Evolutionary conservation across 1,140 invertebrate genomes (phyloP).

Genomic region (Brachionus paranguensis): DNA sequence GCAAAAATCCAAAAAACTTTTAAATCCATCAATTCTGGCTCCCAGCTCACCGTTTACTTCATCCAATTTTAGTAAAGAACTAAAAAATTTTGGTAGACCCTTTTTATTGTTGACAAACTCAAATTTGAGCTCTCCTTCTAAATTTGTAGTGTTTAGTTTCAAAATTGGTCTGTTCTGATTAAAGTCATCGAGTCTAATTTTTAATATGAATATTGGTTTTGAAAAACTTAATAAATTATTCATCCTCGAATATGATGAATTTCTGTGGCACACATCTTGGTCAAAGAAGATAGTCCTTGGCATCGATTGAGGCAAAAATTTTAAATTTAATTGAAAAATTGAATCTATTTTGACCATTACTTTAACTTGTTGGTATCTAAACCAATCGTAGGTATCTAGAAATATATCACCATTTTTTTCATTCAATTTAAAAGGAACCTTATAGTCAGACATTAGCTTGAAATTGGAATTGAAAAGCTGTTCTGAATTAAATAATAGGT

Average conservation of each 20-base stretch:
- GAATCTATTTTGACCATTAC: neutral
- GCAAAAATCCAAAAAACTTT: neutral
- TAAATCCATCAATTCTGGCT: neutral
- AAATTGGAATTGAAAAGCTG: neutral
- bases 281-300: neutral
- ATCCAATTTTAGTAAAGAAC: neutral
- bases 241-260: neutral
- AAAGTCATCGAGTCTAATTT: neutral
- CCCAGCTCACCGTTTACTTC: neutral
- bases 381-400: neutral
- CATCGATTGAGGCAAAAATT: neutral
- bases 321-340: neutral
- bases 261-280: neutral
- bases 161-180: neutral
- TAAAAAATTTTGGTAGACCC: conserved; percentile 2
- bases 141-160: neutral
- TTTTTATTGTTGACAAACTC: neutral
- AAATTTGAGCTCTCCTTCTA: neutral
- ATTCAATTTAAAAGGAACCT: neutral
- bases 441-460: neutral
- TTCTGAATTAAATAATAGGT: neutral
- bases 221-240: neutral
- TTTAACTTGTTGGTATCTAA: neutral
- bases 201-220: neutral
- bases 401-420: neutral